Conservation (phyloP, 1,140 invertebrate genomes). For the Aethina tumida region DNA sequence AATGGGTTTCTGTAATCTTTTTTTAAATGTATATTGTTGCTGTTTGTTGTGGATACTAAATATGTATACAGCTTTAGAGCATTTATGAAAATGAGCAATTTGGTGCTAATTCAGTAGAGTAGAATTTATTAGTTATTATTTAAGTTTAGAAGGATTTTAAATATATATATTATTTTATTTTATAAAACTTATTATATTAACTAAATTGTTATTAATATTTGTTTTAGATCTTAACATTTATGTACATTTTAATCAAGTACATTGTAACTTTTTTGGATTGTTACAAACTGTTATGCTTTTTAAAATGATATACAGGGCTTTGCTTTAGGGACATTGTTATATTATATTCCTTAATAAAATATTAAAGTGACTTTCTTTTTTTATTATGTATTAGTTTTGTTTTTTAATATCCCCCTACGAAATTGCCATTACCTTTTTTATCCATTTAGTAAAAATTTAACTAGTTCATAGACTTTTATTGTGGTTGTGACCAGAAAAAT, state of each 20-base stretch:
- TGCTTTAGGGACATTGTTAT: slow-evolving; percentile 19
- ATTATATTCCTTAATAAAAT: slow-evolving; percentile 22
- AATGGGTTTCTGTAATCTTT: too few relatives aligned
- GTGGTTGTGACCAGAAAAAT: too few relatives aligned
- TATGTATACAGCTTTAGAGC: slow-evolving; percentile 19
- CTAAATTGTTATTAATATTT: slow-evolving; percentile 17
- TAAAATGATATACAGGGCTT: slow-evolving; percentile 20
- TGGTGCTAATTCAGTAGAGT: slow-evolving; percentile 22
- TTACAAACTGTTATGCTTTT: slow-evolving; percentile 23
- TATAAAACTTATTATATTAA: slow-evolving; percentile 16
- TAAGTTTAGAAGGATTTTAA: slow-evolving; percentile 10
- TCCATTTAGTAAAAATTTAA: too few relatives aligned
- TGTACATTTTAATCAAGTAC: slow-evolving; percentile 17
- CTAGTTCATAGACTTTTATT: too few relatives aligned
- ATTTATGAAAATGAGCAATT: slow-evolving; percentile 21
- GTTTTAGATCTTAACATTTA: slow-evolving; percentile 17
- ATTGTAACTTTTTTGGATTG: slow-evolving; percentile 25
- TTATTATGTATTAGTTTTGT: too few relatives aligned
- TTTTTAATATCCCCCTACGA: too few relatives aligned
- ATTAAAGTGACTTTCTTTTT: slow-evolving; percentile 13
- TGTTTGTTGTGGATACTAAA: slow-evolving; percentile 13
- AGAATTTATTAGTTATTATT: slow-evolving; percentile 12
- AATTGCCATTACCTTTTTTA: too few relatives aligned
- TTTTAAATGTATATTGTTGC: slow-evolving; percentile 14
- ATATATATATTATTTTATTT: slow-evolving; percentile 12